Conservation (phyloP, 2,113 vertebrate species). For the Motacilla alba region DNA sequence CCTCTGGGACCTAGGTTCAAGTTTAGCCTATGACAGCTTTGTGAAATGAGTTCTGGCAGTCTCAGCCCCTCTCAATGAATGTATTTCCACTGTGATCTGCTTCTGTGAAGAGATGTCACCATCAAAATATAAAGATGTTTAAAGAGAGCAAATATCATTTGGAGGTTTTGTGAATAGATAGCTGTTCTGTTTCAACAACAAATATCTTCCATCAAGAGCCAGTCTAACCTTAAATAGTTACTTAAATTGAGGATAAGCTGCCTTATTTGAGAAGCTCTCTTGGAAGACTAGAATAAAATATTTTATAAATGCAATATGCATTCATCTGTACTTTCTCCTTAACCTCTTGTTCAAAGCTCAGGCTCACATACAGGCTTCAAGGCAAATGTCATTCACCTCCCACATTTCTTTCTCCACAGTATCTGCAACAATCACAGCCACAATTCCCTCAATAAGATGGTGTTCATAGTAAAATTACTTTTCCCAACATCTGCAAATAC, state of each 20-base stretch:
- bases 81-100: conserved; percentile 35
- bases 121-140: conserved; percentile 9
- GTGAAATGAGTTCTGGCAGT: conserved; percentile 67
- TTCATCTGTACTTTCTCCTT: neutral
- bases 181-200: neutral
- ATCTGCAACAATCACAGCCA: neutral
- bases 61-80: conserved; percentile 61
- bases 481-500: neutral
- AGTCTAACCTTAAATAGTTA: conserved; percentile 41
- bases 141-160: neutral
- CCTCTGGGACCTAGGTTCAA: conserved; percentile 73
- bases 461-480: neutral
- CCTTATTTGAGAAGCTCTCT: conserved; percentile 56
- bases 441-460: neutral
- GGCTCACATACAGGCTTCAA: neutral
- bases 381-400: neutral
- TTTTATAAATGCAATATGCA: conserved; percentile 50
- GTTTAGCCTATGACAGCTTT: conserved; percentile 66
- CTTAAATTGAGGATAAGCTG: conserved; percentile 29
- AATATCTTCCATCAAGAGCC: conserved; percentile 30
- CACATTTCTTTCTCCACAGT: neutral
- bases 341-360: conserved; percentile 49
- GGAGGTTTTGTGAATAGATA: neutral
- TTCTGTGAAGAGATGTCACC: conserved; percentile 24
- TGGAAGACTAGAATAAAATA: conserved; percentile 52